Base-by-base conservation (phyloP, 2,797 vertebrate genomes). In the Fratercula arctica region DNA sequence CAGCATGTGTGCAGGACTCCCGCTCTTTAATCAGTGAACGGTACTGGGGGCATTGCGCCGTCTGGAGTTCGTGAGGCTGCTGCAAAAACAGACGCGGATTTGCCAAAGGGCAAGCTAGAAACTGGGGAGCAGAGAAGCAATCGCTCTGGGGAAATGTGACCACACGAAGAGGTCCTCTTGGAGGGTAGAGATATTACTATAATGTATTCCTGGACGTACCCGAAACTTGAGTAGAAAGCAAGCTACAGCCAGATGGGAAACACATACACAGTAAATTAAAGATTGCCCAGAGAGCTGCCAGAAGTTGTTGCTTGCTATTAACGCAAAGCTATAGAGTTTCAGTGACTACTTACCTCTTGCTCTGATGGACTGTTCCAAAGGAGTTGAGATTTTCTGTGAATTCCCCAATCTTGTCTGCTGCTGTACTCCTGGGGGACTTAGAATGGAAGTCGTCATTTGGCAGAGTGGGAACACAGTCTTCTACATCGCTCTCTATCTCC, bases 371-470 rank as follows among this genome's bases (percentile, higher is more conserved):
- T 2, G 54, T 39, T 35, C n/a, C 85, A 21, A 75, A 78, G 54
- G 96, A 50, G 45, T 89, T 87, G 59, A 86, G 16, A n/a, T 94
- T 96, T n/a, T 92, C 95, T 33, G 60, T 24, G 72, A 97, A 90
- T 20, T 96, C 92, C 3, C 80, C 89, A 1, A 31, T 66, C 14
- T 95, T 81, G 8, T 86, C 96, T 5, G 74, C 94, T 1, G 19
- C 39, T 1, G 95, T 89, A 4, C 87, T 98, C 45, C 98, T 98
- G 2, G 97, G 97, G 20, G 94, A 97, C 31, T 99, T 98, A 0
- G 96, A 98, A 25, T 98, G 98, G 90, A 99, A 99, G 94, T 98
- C 91, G 1, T 98, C 97, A 21, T 94, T 97, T 11, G 93, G 85
- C 43, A 98, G 97, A 5, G 85, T 91, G 5, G 85, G 87, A 11